phyloP scores from a whole-genome alignment of 2,113 vertebrate species.

The Hydropotes inermis region DNA sequence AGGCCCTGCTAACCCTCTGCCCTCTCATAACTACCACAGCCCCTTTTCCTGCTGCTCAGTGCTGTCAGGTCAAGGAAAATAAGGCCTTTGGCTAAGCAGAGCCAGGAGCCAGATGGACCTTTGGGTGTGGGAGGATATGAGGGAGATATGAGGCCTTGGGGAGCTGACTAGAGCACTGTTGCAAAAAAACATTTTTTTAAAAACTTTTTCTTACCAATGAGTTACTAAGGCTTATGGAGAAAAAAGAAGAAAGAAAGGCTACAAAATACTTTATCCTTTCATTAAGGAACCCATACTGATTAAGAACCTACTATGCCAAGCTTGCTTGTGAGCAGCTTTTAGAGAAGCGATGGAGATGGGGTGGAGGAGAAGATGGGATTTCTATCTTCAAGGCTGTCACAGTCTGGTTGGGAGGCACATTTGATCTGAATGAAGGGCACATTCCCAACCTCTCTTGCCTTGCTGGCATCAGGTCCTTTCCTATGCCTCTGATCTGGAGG shows the following conservation, averaged over 20 bases:
- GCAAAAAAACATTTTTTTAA: neutral
- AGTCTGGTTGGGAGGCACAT: neutral
- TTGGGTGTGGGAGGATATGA: neutral
- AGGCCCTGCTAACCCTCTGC: too few species aligned
- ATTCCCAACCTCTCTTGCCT: neutral
- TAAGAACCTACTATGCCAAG: neutral
- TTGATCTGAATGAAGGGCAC: neutral
- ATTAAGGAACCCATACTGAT: neutral
- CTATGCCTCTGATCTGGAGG: neutral
- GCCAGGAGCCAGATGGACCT: neutral
- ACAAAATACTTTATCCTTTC: slow-evolving; percentile 9
- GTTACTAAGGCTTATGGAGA: neutral
- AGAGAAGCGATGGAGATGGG: neutral
- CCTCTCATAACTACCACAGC: neutral
- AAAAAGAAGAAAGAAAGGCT: neutral
- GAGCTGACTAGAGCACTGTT: neutral
- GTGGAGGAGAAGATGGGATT: neutral
- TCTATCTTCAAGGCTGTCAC: neutral
- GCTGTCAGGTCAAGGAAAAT: neutral
- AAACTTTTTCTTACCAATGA: neutral
- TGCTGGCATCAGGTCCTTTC: neutral
- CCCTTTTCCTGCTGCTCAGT: neutral
- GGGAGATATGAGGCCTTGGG: neutral
- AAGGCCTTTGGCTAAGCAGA: neutral
- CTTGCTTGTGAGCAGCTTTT: neutral